phyloP scores from a whole-genome alignment of 2,113 vertebrate species.

The Lasiurus borealis region DNA sequence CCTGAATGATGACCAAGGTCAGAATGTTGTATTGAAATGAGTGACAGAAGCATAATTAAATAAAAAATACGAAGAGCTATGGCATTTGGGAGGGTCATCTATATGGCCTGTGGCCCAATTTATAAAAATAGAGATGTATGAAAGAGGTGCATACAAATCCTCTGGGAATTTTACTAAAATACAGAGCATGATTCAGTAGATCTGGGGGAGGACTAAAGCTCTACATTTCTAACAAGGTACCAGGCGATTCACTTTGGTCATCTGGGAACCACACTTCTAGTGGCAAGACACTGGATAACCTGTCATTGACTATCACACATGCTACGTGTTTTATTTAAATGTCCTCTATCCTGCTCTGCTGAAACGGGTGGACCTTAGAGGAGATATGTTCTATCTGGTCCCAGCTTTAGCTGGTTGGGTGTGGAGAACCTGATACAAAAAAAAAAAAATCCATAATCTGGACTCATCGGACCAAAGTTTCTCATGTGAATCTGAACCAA shows the following conservation, averaged over 20 bases:
- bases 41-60: not conserved
- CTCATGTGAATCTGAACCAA: not conserved
- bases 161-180: not conserved
- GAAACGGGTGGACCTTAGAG: not conserved
- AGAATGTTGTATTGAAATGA: not conserved
- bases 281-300: not conserved
- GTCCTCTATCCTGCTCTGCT: not conserved
- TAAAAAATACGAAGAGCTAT: not conserved
- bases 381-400: not conserved
- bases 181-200: not conserved
- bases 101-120: not conserved
- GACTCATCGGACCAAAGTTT: not conserved
- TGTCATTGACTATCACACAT: not conserved
- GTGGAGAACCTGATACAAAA: not conserved
- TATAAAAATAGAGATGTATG: not conserved
- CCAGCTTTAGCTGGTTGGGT: not conserved
- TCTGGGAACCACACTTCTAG: not conserved
- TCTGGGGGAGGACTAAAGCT: not conserved
- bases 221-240: not conserved
- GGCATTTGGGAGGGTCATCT: not conserved
- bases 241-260: not conserved
- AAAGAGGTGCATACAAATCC: not conserved
- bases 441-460: not conserved
- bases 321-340: not conserved
- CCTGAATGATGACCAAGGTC: not conserved